These are phyloP conservation scores for Ormia ochracea DNA, from an alignment of 2,888 invertebrate species.

Conservation along the genomic window DNA sequence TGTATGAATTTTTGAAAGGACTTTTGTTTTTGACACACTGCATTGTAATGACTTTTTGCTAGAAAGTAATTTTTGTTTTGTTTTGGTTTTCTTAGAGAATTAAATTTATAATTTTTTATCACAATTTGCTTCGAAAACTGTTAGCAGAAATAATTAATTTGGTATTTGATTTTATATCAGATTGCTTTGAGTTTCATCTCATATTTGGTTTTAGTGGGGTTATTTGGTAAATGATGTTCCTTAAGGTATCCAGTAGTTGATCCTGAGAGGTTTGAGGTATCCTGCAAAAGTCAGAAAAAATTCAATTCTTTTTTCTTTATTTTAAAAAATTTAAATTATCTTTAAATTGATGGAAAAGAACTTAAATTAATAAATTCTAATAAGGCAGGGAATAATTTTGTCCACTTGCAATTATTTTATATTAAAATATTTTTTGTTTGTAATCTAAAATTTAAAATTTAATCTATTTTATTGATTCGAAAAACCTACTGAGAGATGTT, in stretches of 20 bases:
- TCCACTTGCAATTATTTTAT: too few relatives aligned
- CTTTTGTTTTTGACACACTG: conserved; percentile 35
- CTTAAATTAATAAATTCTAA: too few relatives aligned
- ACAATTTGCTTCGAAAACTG: conserved; percentile 45
- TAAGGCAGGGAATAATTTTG: too few relatives aligned
- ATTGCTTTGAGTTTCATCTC: conserved; percentile 58
- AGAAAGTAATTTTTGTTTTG: conserved; percentile 19
- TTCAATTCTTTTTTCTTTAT: too few relatives aligned
- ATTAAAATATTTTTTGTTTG: too few relatives aligned
- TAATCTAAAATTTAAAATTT: too few relatives aligned
- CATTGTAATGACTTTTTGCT: not conserved
- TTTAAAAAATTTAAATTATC: too few relatives aligned
- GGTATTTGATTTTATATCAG: not conserved
- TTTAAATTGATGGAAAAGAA: too few relatives aligned
- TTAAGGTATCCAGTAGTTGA: conserved; percentile 33
- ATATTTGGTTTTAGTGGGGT: conserved; percentile 9
- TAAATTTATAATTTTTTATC: conserved; percentile 29
- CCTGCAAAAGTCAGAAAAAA: conserved; percentile 8
- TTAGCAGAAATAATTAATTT: conserved; percentile 22
- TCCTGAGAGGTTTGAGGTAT: conserved; percentile 24
- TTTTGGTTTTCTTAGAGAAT: not conserved
- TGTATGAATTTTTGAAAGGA: not conserved
- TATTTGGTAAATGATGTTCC: not conserved
- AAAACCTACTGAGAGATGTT: too few relatives aligned
- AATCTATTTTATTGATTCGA: too few relatives aligned